These are phyloP conservation scores for Smutsia gigantea DNA, from an alignment of 2,797 vertebrate genomes.

Conservation along the genomic window DNA sequence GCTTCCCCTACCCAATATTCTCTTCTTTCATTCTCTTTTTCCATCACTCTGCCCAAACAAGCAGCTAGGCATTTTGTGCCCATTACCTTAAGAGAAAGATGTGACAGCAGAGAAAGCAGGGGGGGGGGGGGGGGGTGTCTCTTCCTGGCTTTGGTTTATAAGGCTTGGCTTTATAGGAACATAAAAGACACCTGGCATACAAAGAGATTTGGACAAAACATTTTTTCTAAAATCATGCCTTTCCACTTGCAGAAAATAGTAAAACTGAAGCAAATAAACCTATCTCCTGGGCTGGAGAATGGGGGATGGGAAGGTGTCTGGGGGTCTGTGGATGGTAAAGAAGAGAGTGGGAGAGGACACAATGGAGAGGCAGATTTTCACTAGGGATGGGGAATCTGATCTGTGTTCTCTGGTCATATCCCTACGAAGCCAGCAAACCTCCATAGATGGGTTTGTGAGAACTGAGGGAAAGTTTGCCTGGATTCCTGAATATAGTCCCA, in stretches of 20 bases:
- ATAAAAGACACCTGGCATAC: neutral
- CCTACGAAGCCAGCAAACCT: neutral
- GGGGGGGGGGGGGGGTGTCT: neutral
- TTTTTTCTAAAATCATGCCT: neutral
- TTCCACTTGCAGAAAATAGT: neutral
- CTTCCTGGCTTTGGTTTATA: neutral
- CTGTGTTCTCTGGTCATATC: neutral
- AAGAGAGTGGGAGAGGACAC: neutral
- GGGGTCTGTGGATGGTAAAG: neutral
- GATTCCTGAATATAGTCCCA: neutral
- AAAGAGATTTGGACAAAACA: constrained; percentile 30
- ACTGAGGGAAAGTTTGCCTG: neutral
- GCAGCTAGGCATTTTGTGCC: neutral
- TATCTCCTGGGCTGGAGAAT: neutral
- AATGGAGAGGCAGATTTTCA: neutral
- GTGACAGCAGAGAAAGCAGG: neutral
- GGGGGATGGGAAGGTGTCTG: too few relatives aligned
- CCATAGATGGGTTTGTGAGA: neutral
- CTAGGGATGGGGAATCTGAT: neutral
- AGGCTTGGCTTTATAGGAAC: neutral
- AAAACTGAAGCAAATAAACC: neutral
- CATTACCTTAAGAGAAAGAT: neutral
- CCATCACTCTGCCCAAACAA: neutral
- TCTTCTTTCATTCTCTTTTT: neutral
- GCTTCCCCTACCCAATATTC: neutral